These are phyloP conservation scores for Anoplopoma fimbria DNA, from an alignment of 2,113 vertebrate genomes.

Conservation along the genomic window DNA sequence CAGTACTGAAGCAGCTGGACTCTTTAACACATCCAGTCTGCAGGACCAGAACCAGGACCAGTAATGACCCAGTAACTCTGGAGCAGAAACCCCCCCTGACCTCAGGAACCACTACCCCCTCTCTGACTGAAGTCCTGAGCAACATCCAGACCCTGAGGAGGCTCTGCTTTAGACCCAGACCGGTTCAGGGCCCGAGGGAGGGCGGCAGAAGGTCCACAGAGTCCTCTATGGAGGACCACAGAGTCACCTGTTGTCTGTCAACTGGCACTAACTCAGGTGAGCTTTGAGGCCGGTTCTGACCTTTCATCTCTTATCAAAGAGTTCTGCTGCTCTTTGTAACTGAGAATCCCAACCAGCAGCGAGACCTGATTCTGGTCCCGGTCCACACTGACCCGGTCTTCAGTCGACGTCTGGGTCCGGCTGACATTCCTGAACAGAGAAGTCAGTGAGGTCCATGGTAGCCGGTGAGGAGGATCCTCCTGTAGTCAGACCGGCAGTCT, in stretches of 20 bases:
- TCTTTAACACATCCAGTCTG: conserved; percentile 82
- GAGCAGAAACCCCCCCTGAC: background rate
- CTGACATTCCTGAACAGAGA: too few relatives aligned
- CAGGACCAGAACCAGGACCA: conserved; percentile 81
- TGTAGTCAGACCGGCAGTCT: too few relatives aligned
- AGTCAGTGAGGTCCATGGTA: background rate
- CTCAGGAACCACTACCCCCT: conserved; percentile 46
- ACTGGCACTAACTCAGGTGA: conserved; percentile 89
- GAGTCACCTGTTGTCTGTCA: conserved; percentile 83
- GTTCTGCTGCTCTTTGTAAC: too few relatives aligned
- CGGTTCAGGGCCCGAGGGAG: conserved; percentile 83
- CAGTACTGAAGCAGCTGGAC: conserved; percentile 88
- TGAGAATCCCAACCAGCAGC: too few relatives aligned
- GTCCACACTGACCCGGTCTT: too few relatives aligned
- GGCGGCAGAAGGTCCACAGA: conserved; percentile 86
- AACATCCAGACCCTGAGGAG: conserved; percentile 94
- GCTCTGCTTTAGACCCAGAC: conserved; percentile 92
- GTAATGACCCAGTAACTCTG: conserved; percentile 3
- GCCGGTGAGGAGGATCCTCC: too few relatives aligned
- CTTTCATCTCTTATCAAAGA: too few relatives aligned
- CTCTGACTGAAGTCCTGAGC: conserved; percentile 90
- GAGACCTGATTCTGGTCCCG: too few relatives aligned
- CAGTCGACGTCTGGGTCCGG: too few relatives aligned
- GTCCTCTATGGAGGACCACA: conserved; percentile 85
- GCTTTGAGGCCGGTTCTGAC: conserved; percentile 22